Evolutionary conservation across 2,888 invertebrate genomes (phyloP).

Genomic region (Esperia sulphurella): DNA sequence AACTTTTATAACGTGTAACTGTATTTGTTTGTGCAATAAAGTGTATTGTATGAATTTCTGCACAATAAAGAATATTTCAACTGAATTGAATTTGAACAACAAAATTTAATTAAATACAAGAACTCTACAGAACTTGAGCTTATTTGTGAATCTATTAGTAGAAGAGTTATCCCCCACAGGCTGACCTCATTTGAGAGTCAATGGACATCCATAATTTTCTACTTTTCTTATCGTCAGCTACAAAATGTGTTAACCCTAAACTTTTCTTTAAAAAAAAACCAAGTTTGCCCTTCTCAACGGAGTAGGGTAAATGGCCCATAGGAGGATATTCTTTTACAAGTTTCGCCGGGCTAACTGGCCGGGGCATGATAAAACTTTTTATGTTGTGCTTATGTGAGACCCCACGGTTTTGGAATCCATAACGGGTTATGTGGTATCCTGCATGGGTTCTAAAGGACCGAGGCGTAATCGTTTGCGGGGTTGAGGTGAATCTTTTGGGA

Average conservation of each 20-base stretch:
- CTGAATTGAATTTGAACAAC: too few species aligned
- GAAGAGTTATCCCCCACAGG: background rate
- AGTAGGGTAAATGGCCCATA: slow-evolving; percentile 59
- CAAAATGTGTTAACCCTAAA: slow-evolving; percentile 40
- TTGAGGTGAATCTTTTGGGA: background rate
- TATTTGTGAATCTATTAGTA: too few species aligned
- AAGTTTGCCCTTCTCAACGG: slow-evolving; percentile 27
- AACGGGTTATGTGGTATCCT: slow-evolving; percentile 36
- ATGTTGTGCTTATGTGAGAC: slow-evolving; percentile 61
- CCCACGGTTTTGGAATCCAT: slow-evolving; percentile 51
- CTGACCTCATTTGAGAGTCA: background rate
- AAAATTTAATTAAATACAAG: too few species aligned
- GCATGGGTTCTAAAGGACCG: slow-evolving; percentile 10
- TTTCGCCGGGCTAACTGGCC: slow-evolving; percentile 46
- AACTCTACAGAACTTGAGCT: too few species aligned
- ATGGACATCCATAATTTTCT: background rate
- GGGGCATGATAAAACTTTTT: slow-evolving; percentile 71
- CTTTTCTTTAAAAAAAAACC: slow-evolving; percentile 33
- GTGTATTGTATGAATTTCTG: too few species aligned
- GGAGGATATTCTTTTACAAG: slow-evolving; percentile 61
- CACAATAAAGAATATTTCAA: too few species aligned
- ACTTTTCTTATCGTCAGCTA: background rate
- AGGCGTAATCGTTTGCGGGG: slow-evolving; percentile 1
- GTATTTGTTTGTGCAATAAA: too few species aligned
- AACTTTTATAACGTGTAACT: too few species aligned